Base-by-base conservation (phyloP, 2,113 vertebrate species). In the Hypomesus transpacificus region DNA sequence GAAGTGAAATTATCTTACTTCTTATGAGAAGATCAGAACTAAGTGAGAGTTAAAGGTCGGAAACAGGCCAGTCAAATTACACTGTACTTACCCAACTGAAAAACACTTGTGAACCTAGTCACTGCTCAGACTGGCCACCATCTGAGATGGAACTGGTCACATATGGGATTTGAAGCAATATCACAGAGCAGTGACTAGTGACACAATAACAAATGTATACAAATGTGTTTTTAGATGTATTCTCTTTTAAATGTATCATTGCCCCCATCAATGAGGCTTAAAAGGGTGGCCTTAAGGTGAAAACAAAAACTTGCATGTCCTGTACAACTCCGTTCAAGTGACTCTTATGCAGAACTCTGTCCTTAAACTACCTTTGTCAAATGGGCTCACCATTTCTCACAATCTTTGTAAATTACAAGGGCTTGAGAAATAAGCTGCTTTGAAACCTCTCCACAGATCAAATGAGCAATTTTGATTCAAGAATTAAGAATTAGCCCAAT, bases 381-480 rank as follows among this genome's bases (percentile, higher is more conserved):
- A 18, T 56, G 77, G 78, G 61, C 76, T 70, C 39, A 75, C 81
- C 68, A 61, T 66, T 65, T 76, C 77, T 70, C 68, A 75, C 73
- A 81, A 81, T 87, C 69, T 83, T 63, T 65, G 70, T 59, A 75
- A 78, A 87, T 85, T 22, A 80, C 81, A 80, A 66, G 24, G 53
- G 22, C 73, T 65, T 20, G 0, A 65, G 73, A 80, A 79, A 83
- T 75, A 70, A 80, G 80, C 76, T 68, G 70, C 77, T 80, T 69
- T 70, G 73, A 84, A 84, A 80, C 51, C 56, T 60, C 31, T 79
- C 74, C 79, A 74, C 53, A 81, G 77, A 79, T 75, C 77, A 84
- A 85, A 85, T 73, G 75, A 74, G 77, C 79, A 82, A 85, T 78
- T 77, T 75, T 31, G 52, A 84, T 71, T 79, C 79, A 67, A 77